Percentiles rank a stretch among this genome's conserved stretches.
Evolutionary conservation across 2,888 invertebrate genomes (phyloP).

Genomic region (Lysandra coridon): DNA sequence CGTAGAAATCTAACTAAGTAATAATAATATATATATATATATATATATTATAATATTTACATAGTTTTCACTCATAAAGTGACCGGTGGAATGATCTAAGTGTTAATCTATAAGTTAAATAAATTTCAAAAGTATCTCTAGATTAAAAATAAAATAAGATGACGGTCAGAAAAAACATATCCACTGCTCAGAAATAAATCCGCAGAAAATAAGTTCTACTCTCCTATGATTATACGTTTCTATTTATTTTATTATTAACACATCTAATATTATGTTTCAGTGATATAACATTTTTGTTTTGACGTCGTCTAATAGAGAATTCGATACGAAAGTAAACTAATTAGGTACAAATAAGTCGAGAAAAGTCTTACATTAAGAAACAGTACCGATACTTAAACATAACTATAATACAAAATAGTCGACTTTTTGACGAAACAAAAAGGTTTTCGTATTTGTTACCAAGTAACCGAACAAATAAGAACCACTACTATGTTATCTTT

Average conservation of each 20-base stretch:
- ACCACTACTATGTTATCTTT: constrained; percentile 68
- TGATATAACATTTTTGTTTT: not conserved
- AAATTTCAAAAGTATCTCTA: not conserved
- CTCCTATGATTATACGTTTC: not conserved
- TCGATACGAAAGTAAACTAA: not conserved
- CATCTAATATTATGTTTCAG: not conserved
- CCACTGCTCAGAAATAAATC: not conserved
- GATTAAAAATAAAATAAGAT: not conserved
- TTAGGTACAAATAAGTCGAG: constrained; percentile 10
- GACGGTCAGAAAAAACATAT: not conserved
- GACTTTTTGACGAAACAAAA: constrained; percentile 21
- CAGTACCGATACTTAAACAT: constrained; percentile 14
- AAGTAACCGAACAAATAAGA: constrained; percentile 42
- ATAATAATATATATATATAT: constrained; percentile 24
- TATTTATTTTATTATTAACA: not conserved
- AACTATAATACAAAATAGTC: constrained; percentile 31
- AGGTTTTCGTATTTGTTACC: constrained; percentile 20
- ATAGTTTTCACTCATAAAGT: constrained; percentile 16
- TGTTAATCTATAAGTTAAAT: not conserved
- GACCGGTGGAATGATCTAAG: constrained; percentile 24
- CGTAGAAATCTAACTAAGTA: constrained; percentile 11
- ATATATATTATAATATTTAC: constrained; percentile 28
- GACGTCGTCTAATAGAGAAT: not conserved
- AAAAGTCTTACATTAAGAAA: not conserved
- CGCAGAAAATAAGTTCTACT: not conserved